Conservation (phyloP, 2,113 vertebrate species). For the Eulacestoma nigropectus region DNA sequence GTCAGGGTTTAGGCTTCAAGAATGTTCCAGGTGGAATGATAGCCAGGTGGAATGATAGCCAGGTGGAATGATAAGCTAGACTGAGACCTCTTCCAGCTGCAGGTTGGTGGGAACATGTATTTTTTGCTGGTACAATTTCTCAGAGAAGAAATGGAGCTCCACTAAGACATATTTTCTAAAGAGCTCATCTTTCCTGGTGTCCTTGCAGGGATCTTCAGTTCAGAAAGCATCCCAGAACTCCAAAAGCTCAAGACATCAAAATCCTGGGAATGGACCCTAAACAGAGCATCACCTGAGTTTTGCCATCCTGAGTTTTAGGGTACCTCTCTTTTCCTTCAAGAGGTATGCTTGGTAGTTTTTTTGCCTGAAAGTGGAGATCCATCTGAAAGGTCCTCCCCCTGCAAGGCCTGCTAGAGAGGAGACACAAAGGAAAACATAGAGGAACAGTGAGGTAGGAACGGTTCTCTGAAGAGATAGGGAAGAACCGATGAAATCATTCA, state of each 20-base stretch:
- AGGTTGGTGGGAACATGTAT: not conserved
- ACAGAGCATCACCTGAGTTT: not conserved
- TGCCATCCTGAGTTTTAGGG: not conserved
- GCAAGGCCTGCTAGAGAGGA: not conserved
- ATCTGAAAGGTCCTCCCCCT: not conserved
- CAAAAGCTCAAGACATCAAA: not conserved
- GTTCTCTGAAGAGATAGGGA: not conserved
- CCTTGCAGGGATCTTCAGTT: not conserved
- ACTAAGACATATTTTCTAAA: not conserved
- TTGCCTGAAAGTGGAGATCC: not conserved
- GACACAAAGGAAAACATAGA: not conserved
- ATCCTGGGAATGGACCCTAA: not conserved
- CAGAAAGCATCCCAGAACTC: not conserved
- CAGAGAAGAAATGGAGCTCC: not conserved
- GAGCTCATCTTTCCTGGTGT: not conserved
- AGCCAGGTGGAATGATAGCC: not conserved
- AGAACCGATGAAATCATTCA: not conserved
- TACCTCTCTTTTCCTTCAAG: not conserved
- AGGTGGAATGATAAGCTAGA: not conserved
- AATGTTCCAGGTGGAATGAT: too few species aligned
- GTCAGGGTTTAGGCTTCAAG: not conserved
- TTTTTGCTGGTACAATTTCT: not conserved
- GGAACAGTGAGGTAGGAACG: not conserved
- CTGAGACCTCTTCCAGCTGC: not conserved
- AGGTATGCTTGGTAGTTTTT: not conserved